Percentiles rank a stretch among this genome's conserved stretches.
phyloP scores from a whole-genome alignment of 2,888 invertebrate species.

The Ichneumoninae sp. region DNA sequence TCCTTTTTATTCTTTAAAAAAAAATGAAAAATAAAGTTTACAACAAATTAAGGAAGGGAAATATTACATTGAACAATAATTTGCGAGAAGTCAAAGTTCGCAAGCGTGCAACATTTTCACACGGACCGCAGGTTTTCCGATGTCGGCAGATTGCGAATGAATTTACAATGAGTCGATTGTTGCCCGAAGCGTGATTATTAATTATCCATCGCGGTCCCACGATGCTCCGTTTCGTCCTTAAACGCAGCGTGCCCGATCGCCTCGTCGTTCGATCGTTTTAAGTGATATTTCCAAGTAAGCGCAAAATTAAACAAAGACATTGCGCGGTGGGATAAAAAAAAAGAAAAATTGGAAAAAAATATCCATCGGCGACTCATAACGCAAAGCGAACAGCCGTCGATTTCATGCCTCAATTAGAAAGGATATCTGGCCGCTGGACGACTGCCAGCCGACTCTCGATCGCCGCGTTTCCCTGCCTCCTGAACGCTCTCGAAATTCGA shows the following conservation, averaged over 20 bases:
- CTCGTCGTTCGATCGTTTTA: background rate
- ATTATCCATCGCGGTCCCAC: slow-evolving; percentile 36
- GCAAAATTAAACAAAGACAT: too few species aligned
- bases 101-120: background rate
- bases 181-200: background rate
- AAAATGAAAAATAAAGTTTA: background rate
- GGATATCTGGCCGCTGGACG: slow-evolving; percentile 48
- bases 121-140: background rate
- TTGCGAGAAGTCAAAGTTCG: background rate
- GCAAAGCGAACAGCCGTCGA: slow-evolving; percentile 33
- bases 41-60: background rate
- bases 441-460: slow-evolving; percentile 6
- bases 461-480: slow-evolving; percentile 32
- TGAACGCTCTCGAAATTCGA: slow-evolving; percentile 43
- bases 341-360: background rate
- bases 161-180: slow-evolving; percentile 11
- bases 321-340: background rate
- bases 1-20: background rate
- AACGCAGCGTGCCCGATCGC: slow-evolving; percentile 9
- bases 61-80: background rate
- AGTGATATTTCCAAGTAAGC: background rate
- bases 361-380: slow-evolving; percentile 16
- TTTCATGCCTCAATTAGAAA: slow-evolving; percentile 65
- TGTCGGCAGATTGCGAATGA: background rate
- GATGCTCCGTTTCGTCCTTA: background rate